Conservation (phyloP, 2,113 vertebrate species). For the Melanocharis versteri region DNA sequence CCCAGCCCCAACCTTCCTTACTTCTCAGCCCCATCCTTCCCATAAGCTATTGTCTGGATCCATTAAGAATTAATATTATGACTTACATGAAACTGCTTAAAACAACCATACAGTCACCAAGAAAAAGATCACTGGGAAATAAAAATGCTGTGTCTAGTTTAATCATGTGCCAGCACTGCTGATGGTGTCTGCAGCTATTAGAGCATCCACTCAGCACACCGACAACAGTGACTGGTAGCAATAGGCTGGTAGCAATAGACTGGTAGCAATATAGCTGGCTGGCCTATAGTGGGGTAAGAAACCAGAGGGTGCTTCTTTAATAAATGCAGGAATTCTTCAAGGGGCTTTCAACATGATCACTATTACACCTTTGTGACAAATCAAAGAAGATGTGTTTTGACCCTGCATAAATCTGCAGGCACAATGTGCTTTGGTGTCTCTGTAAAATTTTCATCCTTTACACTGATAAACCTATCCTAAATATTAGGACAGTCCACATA, state of each 20-base stretch:
- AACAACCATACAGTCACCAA: not conserved
- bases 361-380: not conserved
- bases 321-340: not conserved
- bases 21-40: not conserved
- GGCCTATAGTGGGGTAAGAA: not conserved
- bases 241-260: not conserved
- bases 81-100: not conserved
- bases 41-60: not conserved
- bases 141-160: not conserved
- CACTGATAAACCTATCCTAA: not conserved
- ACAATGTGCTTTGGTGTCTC: not conserved
- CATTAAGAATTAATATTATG: not conserved
- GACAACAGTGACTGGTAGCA: not conserved
- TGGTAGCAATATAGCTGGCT: not conserved
- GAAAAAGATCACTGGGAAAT: slow-evolving; percentile 10
- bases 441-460: not conserved
- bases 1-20: not conserved
- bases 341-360: not conserved
- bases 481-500: not conserved
- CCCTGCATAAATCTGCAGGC: not conserved
- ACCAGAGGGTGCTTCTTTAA: not conserved
- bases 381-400: not conserved
- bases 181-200: not conserved
- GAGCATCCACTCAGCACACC: not conserved
- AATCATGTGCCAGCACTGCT: not conserved